These are phyloP conservation scores for Temnopleurus reevesii DNA, from an alignment of 53 echinoderm and acorn worm genomes.

Conservation along the genomic window DNA sequence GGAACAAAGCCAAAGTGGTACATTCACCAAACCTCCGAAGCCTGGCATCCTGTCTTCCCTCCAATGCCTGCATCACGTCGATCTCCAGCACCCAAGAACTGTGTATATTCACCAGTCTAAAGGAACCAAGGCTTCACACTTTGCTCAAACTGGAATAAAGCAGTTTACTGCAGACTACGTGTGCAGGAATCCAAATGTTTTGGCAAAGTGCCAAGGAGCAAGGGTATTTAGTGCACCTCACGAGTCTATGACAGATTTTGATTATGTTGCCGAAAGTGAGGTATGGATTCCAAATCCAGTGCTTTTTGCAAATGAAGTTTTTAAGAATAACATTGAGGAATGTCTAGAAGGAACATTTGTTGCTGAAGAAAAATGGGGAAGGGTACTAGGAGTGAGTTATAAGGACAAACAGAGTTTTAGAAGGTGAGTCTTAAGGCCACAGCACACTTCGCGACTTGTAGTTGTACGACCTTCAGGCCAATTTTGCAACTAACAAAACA, in stretches of 20 bases:
- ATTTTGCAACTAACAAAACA: no score
- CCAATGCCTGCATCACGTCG: constrained; percentile 63
- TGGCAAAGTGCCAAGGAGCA: not conserved
- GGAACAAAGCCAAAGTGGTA: not conserved
- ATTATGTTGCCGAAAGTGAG: not conserved
- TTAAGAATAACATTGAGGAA: not conserved
- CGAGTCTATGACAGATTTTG: not conserved
- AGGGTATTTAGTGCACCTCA: not conserved
- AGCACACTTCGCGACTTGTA: no score
- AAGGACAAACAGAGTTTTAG: constrained; percentile 30
- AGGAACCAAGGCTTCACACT: not conserved
- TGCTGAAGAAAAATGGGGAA: constrained; percentile 37
- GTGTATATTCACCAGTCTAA: constrained; percentile 58
- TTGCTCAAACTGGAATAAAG: constrained; percentile 28
- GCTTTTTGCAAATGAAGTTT: not conserved
- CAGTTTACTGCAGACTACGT: constrained; percentile 23
- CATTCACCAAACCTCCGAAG: constrained; percentile 64
- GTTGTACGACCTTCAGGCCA: no score
- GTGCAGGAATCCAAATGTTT: constrained; percentile 25
- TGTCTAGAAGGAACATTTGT: not conserved
- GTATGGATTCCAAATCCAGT: not conserved
- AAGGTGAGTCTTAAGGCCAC: constrained; percentile 45
- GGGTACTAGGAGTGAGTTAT: constrained; percentile 57
- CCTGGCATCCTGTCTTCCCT: constrained; percentile 70
- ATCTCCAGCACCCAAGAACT: constrained; percentile 70